Percentiles rank a stretch among this genome's conserved stretches.
Evolutionary conservation across 1,140 invertebrate species (phyloP).

Genomic region (Bombus turneri): DNA sequence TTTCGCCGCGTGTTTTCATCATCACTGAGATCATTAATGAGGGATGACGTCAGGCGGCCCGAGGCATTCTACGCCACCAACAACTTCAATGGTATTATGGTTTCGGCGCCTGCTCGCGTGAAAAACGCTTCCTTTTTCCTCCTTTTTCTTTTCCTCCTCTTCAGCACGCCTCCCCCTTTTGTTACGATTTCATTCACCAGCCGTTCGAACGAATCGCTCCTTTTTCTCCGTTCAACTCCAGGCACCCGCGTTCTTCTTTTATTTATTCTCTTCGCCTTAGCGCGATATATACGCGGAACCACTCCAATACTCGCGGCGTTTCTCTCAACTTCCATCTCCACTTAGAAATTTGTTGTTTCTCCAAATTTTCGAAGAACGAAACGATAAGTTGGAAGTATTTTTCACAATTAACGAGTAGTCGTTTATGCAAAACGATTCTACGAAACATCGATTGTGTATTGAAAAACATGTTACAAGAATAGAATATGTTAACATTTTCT

Average conservation of each 20-base stretch:
- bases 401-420: not conserved
- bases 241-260: not conserved
- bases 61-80: conserved; percentile 41
- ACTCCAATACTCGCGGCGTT: not conserved
- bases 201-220: not conserved
- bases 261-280: not conserved
- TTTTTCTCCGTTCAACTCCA: not conserved
- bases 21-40: conserved; percentile 53
- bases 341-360: not conserved
- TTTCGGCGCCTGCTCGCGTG: conserved; percentile 46
- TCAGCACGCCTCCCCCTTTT: not conserved
- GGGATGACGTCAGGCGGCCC: conserved; percentile 32
- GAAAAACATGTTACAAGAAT: too few relatives aligned
- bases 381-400: not conserved
- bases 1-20: conserved; percentile 33
- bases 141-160: not conserved
- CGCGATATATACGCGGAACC: not conserved
- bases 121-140: conserved; percentile 12
- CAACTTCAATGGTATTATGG: conserved; percentile 60
- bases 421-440: too few relatives aligned
- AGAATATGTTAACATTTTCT: too few relatives aligned
- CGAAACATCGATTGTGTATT: too few relatives aligned
- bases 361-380: not conserved
- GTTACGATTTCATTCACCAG: conserved; percentile 30
- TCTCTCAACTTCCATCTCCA: not conserved